Evolutionary conservation across 2,797 vertebrate species (phyloP).

Genomic region (Pyrocephalus nanus): DNA sequence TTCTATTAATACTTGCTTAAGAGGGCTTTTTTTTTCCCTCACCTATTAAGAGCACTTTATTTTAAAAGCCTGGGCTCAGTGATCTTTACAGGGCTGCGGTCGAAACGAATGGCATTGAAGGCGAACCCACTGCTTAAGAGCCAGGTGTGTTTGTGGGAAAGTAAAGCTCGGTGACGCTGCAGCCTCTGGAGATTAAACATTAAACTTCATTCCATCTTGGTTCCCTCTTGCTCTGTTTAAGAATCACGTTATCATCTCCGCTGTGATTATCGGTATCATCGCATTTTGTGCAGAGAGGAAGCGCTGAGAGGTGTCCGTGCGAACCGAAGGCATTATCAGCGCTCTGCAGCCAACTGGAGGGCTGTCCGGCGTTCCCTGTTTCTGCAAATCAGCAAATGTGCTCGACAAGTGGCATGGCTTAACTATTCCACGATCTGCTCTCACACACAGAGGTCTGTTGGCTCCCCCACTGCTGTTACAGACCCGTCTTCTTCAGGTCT

Average conservation of each 20-base stretch:
- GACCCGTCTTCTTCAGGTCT: neutral
- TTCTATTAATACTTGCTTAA: neutral
- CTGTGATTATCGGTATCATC: neutral
- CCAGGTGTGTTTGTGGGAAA: slow-evolving; percentile 60
- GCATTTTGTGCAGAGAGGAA: neutral
- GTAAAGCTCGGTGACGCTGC: neutral
- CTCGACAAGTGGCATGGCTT: neutral
- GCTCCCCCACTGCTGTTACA: neutral
- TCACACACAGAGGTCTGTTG: neutral
- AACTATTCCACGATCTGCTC: neutral
- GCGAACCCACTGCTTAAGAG: slow-evolving; percentile 34
- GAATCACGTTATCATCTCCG: neutral
- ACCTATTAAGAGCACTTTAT: neutral
- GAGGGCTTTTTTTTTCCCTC: neutral
- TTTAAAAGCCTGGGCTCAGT: neutral
- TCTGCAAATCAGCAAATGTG: neutral
- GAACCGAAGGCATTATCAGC: neutral
- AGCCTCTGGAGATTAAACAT: slow-evolving; percentile 35
- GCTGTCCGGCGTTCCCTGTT: neutral
- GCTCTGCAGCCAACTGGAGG: neutral
- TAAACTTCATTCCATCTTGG: neutral
- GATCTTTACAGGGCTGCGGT: slow-evolving; percentile 28
- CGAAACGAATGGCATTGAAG: slow-evolving; percentile 55
- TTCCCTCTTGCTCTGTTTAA: neutral
- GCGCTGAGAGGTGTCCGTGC: neutral